Evolutionary conservation across 2,113 vertebrate genomes (phyloP), one percentile per base, ranked within the genome.

Genomic region (Patagioenas fasciata): DNA sequence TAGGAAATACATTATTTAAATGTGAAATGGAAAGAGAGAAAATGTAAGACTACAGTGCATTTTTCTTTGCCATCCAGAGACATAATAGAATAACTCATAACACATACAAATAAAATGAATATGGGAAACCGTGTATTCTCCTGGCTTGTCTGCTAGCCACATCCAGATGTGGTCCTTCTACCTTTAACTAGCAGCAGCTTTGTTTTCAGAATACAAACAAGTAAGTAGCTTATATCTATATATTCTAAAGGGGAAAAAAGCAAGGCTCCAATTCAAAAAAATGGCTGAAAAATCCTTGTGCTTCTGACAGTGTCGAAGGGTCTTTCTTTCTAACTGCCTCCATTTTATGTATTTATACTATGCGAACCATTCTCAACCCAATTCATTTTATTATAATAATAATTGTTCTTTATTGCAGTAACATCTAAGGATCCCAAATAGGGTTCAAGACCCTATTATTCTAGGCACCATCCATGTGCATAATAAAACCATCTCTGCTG

Each of bases 351-450:
- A 53, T 89, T 92, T 95, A 71, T 84, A 60, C 56, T 56, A 29
- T 79, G 77, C 80, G 70, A 92, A 32, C 86, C 38, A 79, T 79
- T 81, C 65, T 95, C 77, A 86, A 75, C 38, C 24, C 57, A 81
- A 81, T 81, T 91, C 72, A 92, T 92, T 95, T 94, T 88, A 96
- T 95, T 94, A 87, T 92, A 75, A 95, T 92, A 96, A 95, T 96
- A 95, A 95, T 95, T 92, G 80, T 86, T 89, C 93, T 91, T 95
- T 97, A 96, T 89, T 94, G 85, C 56, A 77, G 89, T 80, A 95
- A 85, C 85, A 85, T 93, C 89, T 91, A 92, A 93, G 90, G 88
- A 86, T 91, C 72, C 75, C 74, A 91, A 85, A 93, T 83, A 84
- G 91, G 77, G 95, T 95, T 95, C 95, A 94, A 88, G 74, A 89